Percentiles rank a stretch among this genome's conserved stretches.
These are phyloP conservation scores for Acomys russatus DNA, from an alignment of 2,797 vertebrate genomes.

Conservation along the genomic window DNA sequence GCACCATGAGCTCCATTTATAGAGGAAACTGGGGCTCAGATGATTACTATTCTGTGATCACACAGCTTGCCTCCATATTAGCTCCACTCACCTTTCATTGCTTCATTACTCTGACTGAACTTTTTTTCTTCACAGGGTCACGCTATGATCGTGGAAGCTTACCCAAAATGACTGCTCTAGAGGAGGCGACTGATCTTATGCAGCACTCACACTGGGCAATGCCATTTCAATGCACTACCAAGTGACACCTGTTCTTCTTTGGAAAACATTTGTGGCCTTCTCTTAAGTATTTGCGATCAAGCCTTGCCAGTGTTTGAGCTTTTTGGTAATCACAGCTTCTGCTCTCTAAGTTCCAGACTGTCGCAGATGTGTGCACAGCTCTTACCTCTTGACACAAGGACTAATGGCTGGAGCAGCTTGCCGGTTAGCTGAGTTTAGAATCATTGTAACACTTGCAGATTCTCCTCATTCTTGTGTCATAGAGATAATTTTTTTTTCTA, in stretches of 20 bases:
- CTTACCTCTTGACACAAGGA: conserved; percentile 58
- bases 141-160: conserved; percentile 96
- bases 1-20: background rate
- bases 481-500: conserved; percentile 66
- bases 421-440: conserved; percentile 17
- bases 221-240: conserved; percentile 85
- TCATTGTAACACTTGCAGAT: conserved; percentile 73
- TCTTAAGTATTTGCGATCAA: conserved; percentile 79
- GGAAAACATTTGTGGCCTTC: conserved; percentile 84
- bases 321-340: conserved; percentile 55
- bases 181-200: background rate
- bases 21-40: background rate
- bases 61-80: background rate
- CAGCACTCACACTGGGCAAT: conserved; percentile 55
- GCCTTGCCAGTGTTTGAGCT: conserved; percentile 66
- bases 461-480: conserved; percentile 56
- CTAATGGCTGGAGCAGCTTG: background rate
- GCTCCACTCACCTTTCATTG: background rate
- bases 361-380: conserved; percentile 3
- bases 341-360: conserved; percentile 66
- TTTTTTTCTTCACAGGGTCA: conserved; percentile 91
- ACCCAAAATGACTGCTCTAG: conserved; percentile 91
- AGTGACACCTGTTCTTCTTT: conserved; percentile 66
- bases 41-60: background rate
- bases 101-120: conserved; percentile 19